These are phyloP conservation scores for Melanocharis versteri DNA, from an alignment of 2,113 vertebrate genomes.

Conservation along the genomic window DNA sequence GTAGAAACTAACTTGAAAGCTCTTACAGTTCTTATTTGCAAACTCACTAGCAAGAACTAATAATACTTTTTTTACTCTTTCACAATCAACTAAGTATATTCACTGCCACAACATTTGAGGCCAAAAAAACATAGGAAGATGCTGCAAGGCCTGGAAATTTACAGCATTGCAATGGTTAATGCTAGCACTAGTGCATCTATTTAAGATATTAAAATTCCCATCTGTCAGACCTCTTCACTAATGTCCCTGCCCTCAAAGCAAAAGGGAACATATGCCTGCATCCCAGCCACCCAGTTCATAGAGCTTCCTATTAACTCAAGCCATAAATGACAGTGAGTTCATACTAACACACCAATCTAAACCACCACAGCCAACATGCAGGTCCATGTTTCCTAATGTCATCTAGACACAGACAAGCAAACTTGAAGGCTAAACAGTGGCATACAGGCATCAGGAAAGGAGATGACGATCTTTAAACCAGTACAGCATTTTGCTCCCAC, in stretches of 20 bases:
- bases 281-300: neutral
- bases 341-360: neutral
- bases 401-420: neutral
- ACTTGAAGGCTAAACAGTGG: neutral
- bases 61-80: neutral
- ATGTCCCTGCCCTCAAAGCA: neutral
- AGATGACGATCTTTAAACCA: neutral
- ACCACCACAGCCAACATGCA: neutral
- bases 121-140: neutral
- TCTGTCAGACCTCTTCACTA: neutral
- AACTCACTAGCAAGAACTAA: neutral
- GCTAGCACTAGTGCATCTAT: neutral
- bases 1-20: neutral
- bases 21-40: neutral
- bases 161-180: neutral
- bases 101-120: neutral
- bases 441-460: neutral
- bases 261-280: neutral
- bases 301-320: neutral
- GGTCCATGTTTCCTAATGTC: neutral
- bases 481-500: neutral
- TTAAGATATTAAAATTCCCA: conserved; percentile 10
- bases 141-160: neutral
- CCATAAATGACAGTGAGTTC: neutral
- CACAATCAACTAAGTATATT: neutral